Percentiles rank a stretch among this genome's conserved stretches.
Evolutionary conservation across 2,797 vertebrate genomes (phyloP).

Genomic region (Acridotheres tristis): DNA sequence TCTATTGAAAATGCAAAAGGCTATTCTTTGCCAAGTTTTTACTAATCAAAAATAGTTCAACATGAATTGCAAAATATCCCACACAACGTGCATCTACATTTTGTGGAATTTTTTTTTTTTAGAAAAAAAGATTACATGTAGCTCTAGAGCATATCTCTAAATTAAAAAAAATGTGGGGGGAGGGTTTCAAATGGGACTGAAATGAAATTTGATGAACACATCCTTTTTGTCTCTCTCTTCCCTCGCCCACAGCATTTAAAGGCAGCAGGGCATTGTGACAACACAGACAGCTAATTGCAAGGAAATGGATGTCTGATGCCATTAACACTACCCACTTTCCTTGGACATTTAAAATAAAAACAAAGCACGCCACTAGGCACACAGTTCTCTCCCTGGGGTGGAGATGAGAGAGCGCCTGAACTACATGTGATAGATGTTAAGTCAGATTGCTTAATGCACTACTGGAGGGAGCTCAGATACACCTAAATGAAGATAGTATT

Average conservation of each 20-base stretch:
- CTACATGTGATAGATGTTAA: slow-evolving; percentile 53
- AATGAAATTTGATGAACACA: slow-evolving; percentile 5
- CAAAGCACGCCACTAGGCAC: slow-evolving; percentile 47
- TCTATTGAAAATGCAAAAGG: background rate
- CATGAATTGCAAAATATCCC: background rate
- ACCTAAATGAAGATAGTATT: slow-evolving; percentile 23
- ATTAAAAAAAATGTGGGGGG: background rate
- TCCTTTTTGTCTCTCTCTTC: slow-evolving; percentile 1
- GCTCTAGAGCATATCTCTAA: background rate
- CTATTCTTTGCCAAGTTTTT: background rate
- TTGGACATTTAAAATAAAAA: slow-evolving; percentile 61
- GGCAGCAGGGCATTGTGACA: slow-evolving; percentile 47
- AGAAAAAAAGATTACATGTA: background rate
- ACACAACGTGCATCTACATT: background rate
- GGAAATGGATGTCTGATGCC: slow-evolving; percentile 62
- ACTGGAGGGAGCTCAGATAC: slow-evolving; percentile 35
- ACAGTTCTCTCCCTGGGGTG: slow-evolving; percentile 56
- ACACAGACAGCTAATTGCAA: slow-evolving; percentile 63
- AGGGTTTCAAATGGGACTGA: background rate
- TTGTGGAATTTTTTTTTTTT: background rate
- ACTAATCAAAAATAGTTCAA: background rate
- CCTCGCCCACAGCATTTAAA: slow-evolving; percentile 35
- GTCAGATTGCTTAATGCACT: slow-evolving; percentile 47
- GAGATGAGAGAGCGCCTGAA: slow-evolving; percentile 39
- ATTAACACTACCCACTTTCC: slow-evolving; percentile 49